Evolutionary conservation across 2,797 vertebrate genomes (phyloP).

Genomic region (Kryptopterus vitreolus): DNA sequence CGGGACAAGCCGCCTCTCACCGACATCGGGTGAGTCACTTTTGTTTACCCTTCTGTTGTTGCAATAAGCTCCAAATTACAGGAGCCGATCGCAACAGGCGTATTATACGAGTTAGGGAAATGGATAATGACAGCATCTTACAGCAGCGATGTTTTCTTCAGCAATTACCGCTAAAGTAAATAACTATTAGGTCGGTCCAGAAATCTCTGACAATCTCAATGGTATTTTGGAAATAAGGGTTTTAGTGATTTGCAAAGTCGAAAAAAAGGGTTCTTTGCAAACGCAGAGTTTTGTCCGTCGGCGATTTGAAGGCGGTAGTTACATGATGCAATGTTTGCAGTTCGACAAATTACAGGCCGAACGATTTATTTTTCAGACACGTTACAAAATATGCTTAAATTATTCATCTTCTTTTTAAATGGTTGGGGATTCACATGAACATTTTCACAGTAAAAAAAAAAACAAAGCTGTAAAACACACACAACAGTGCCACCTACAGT

Average conservation of each 20-base stretch:
- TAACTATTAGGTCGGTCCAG: conserved; percentile 30
- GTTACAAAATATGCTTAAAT: conserved; percentile 1
- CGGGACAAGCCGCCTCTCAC: conserved; percentile 97
- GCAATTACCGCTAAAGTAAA: conserved; percentile 30
- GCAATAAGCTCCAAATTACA: conserved; percentile 18
- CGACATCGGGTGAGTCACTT: conserved; percentile 88
- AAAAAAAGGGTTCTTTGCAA: not conserved
- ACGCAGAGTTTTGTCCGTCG: not conserved
- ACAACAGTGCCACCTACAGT: too few species aligned
- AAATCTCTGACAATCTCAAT: conserved; percentile 32
- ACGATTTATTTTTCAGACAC: not conserved
- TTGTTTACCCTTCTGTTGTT: conserved; percentile 14
- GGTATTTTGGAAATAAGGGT: conserved; percentile 45
- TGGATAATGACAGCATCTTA: conserved; percentile 31
- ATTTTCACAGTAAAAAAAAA: not conserved
- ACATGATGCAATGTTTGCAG: not conserved
- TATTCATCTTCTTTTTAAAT: not conserved
- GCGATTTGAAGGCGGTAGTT: not conserved
- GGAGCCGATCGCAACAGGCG: conserved; percentile 17
- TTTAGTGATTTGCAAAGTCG: not conserved
- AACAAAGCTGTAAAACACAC: too few species aligned
- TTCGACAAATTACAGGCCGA: not conserved
- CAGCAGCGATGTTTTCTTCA: conserved; percentile 15
- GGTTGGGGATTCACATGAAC: not conserved
- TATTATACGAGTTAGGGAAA: conserved; percentile 29